These are phyloP conservation scores for Neelides sp. DNA, from an alignment of 1,140 invertebrate species.

Conservation along the genomic window DNA sequence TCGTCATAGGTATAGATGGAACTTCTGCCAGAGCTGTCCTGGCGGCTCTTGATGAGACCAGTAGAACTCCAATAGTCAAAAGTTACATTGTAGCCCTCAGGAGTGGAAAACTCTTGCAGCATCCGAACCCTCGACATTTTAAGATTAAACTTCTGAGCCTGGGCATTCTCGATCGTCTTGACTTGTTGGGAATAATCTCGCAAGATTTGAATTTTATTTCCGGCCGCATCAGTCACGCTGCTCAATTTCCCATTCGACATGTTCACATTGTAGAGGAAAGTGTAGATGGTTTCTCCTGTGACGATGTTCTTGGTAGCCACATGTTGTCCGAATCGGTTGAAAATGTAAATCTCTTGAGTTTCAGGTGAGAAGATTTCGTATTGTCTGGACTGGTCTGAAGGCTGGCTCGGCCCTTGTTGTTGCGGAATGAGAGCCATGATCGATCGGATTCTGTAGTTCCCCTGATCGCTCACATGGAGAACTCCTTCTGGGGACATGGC, in stretches of 20 bases:
- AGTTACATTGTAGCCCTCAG: slow-evolving; percentile 80
- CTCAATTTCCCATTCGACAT: slow-evolving; percentile 89
- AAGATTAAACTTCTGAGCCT: slow-evolving; percentile 79
- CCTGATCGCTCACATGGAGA: slow-evolving; percentile 83
- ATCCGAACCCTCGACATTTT: slow-evolving; percentile 78
- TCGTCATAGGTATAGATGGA: slow-evolving; percentile 92
- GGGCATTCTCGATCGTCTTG: slow-evolving; percentile 86
- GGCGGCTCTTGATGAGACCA: slow-evolving; percentile 72
- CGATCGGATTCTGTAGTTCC: slow-evolving; percentile 54
- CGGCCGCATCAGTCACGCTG: slow-evolving; percentile 81
- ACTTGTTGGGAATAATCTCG: slow-evolving; percentile 77
- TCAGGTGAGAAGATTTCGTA: slow-evolving; percentile 92
- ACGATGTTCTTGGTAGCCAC: slow-evolving; percentile 81
- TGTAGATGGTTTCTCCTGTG: slow-evolving; percentile 78
- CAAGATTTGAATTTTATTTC: slow-evolving; percentile 77
- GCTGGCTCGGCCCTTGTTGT: slow-evolving; percentile 51
- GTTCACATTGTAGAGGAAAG: slow-evolving; percentile 90
- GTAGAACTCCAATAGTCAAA: slow-evolving; percentile 72
- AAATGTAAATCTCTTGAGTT: slow-evolving; percentile 88
- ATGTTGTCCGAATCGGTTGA: slow-evolving; percentile 91
- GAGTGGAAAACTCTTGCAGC: slow-evolving; percentile 72
- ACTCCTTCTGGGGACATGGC: slow-evolving; percentile 86
- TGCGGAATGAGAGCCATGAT: slow-evolving; percentile 84
- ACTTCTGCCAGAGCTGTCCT: slow-evolving; percentile 77
- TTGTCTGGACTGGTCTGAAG: slow-evolving; percentile 48